A percentile compares a stretch with the other conserved stretches of the same genome.
Evolutionary conservation across 1,140 invertebrate species (phyloP).

Genomic region (Matsumurasca onukii): DNA sequence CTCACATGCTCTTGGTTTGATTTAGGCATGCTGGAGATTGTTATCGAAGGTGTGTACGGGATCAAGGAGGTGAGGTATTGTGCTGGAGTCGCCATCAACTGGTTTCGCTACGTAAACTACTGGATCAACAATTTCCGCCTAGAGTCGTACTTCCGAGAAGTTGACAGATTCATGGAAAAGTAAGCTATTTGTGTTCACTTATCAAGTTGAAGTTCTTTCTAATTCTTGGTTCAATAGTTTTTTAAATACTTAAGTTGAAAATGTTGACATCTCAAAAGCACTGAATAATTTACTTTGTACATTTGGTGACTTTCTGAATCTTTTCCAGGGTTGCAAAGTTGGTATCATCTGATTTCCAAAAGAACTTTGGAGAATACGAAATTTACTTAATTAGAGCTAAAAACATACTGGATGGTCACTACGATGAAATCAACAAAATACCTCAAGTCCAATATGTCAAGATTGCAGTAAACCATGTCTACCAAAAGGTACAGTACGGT

Average conservation of each 20-base stretch:
- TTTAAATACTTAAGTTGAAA: no score
- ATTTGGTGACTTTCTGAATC: no score
- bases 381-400: not conserved
- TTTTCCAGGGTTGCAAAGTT: constrained; percentile 7
- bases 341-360: not conserved
- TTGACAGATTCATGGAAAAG: not conserved
- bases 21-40: constrained; percentile 3
- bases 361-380: constrained; percentile 19
- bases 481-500: constrained; percentile 8
- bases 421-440: constrained; percentile 9
- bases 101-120: not conserved
- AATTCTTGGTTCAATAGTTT: no score
- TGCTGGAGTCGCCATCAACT: not conserved
- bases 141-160: not conserved
- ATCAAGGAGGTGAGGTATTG: constrained; percentile 1
- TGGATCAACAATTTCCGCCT: not conserved
- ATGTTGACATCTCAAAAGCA: no score
- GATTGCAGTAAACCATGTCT: not conserved
- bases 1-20: no score
- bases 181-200: not conserved
- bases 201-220: no score
- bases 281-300: no score
- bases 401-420: not conserved
- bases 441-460: not conserved
- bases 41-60: not conserved